phyloP scores from a whole-genome alignment of 1,140 invertebrate species.

The Drosophila takahashii region DNA sequence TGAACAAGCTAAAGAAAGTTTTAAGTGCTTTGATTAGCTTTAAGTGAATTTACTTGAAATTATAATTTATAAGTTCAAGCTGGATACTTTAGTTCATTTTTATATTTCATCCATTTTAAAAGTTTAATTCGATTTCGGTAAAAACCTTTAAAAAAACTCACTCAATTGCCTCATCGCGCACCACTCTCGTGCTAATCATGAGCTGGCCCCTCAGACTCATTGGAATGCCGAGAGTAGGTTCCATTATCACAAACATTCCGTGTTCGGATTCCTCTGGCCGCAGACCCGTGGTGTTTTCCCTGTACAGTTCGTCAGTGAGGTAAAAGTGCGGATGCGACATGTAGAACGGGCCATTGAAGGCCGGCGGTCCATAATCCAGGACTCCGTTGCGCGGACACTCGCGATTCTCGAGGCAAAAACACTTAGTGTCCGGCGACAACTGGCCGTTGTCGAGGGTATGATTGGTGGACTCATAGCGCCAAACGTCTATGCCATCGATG shows the following conservation, averaged over 20 bases:
- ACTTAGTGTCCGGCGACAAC: slow-evolving; percentile 64
- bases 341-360: slow-evolving; percentile 90
- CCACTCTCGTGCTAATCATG: slow-evolving; percentile 89
- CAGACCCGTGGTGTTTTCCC: slow-evolving; percentile 88
- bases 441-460: slow-evolving; percentile 89
- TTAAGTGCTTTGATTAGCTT: too few species aligned
- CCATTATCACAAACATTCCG: slow-evolving; percentile 88
- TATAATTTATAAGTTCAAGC: too few species aligned
- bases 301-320: slow-evolving; percentile 89
- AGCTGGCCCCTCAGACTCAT: slow-evolving; percentile 88
- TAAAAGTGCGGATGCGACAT: slow-evolving; percentile 95
- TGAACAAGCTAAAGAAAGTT: slow-evolving; percentile 53
- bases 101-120: neutral
- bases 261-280: slow-evolving; percentile 89
- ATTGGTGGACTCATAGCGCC: slow-evolving; percentile 87
- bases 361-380: slow-evolving; percentile 89
- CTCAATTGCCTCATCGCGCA: slow-evolving; percentile 86
- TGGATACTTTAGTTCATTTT: too few species aligned
- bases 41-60: too few species aligned
- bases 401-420: slow-evolving; percentile 68
- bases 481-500: slow-evolving; percentile 86
- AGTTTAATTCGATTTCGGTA: too few species aligned
- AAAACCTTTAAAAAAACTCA: too few species aligned
- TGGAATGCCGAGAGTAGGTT: slow-evolving; percentile 90
- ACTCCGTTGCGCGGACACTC: slow-evolving; percentile 85